Conservation (phyloP, 2,113 vertebrate genomes). For the Oreotrochilus melanogaster region DNA sequence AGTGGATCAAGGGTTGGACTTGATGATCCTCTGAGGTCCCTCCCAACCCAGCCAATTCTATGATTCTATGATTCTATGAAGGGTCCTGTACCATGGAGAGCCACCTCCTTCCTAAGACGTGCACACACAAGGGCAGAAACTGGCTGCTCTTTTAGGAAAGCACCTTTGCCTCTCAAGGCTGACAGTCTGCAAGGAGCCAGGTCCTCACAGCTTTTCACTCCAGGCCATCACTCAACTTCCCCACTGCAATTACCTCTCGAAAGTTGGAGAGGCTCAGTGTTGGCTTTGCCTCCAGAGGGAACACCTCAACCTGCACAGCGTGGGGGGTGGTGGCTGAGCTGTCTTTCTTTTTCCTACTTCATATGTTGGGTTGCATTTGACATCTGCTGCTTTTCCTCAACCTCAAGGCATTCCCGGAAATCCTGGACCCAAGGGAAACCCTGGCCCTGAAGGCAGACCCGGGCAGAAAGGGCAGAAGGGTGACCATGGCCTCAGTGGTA, state of each 20-base stretch:
- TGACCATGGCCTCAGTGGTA: neutral
- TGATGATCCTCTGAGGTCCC: too few species aligned
- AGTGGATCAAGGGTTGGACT: too few species aligned
- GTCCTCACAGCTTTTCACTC: neutral
- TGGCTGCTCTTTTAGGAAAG: neutral
- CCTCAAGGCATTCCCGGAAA: slow-evolving; percentile 66
- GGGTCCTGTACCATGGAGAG: neutral
- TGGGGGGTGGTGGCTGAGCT: neutral
- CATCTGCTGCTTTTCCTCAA: neutral
- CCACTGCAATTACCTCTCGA: neutral
- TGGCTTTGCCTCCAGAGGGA: neutral
- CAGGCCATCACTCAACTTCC: neutral
- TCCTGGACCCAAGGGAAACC: slow-evolving; percentile 9
- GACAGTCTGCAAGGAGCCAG: neutral
- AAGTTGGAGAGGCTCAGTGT: rapidly evolving
- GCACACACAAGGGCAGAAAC: neutral
- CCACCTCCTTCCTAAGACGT: neutral
- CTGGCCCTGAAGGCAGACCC: slow-evolving; percentile 19
- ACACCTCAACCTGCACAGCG: neutral
- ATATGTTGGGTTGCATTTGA: neutral
- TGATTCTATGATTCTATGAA: too few species aligned
- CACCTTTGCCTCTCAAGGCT: neutral
- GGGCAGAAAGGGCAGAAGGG: slow-evolving; percentile 77
- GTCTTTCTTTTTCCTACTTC: neutral
- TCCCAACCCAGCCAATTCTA: too few species aligned